Conservation (phyloP, 2,797 vertebrate species). For the Rhinatrema bivittatum region DNA sequence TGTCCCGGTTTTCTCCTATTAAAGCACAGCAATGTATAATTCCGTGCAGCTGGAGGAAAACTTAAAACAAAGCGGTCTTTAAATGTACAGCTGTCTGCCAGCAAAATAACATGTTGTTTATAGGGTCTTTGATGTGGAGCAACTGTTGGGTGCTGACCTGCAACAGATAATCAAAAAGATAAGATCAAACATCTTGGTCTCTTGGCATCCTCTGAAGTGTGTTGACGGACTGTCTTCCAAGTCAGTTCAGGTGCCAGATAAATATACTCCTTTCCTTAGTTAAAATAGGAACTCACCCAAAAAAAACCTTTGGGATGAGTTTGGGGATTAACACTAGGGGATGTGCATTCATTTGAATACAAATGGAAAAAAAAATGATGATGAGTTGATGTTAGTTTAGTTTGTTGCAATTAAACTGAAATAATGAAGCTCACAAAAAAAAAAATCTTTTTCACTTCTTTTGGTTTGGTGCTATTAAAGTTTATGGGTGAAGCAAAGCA, state of each 20-base stretch:
- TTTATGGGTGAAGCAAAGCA: too few relatives aligned
- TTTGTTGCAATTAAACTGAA: too few relatives aligned
- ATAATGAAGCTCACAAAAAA: too few relatives aligned
- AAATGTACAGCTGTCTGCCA: conserved; percentile 14
- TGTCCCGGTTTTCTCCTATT: neutral
- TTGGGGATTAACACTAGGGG: too few relatives aligned
- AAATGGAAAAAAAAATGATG: too few relatives aligned
- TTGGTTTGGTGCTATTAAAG: too few relatives aligned
- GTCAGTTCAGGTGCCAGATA: conserved; percentile 1
- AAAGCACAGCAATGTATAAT: conserved; percentile 1
- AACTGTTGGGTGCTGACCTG: conserved; percentile 25
- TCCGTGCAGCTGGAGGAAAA: conserved; percentile 8
- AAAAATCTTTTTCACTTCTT: too few relatives aligned
- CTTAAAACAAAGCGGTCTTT: conserved; percentile 22
- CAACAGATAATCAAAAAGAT: conserved; percentile 17
- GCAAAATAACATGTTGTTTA: conserved; percentile 12
- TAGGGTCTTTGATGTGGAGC: conserved; percentile 22
- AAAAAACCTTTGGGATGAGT: too few relatives aligned
- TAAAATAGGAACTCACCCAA: neutral
- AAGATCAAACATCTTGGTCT: conserved; percentile 23
- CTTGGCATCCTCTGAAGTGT: conserved; percentile 14
- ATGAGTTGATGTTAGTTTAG: too few relatives aligned
- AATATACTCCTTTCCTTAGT: neutral
- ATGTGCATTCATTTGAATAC: too few relatives aligned
- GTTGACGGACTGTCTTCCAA: conserved; percentile 6